Evolutionary conservation across 2,797 vertebrate species (phyloP).

Genomic region (Myotis daubentonii): DNA sequence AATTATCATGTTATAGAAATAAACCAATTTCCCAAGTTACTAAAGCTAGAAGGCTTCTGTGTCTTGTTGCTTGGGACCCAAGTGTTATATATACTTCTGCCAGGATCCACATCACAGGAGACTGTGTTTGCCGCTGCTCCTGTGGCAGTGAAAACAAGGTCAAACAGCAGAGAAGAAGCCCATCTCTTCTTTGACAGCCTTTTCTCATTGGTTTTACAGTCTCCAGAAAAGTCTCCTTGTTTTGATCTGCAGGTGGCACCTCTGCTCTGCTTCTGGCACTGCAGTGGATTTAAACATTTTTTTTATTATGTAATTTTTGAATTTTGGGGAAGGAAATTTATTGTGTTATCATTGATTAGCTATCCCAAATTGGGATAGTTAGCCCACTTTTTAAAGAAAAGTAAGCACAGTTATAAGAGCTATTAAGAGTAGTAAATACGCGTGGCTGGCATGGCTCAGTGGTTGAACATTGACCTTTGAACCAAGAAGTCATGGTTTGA

Average conservation of each 20-base stretch:
- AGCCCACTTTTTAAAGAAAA: not conserved
- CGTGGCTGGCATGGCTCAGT: no score
- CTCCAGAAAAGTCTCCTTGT: not conserved
- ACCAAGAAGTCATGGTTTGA: no score
- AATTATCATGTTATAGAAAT: not conserved
- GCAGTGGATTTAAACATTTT: not conserved
- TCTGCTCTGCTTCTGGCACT: not conserved
- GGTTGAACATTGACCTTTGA: no score
- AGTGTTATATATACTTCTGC: not conserved
- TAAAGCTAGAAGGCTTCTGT: not conserved
- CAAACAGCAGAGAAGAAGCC: not conserved
- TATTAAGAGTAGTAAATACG: not conserved
- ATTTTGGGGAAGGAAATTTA: not conserved
- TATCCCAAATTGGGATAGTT: not conserved
- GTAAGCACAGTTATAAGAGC: not conserved
- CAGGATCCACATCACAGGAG: not conserved
- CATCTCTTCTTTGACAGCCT: not conserved
- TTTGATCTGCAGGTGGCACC: not conserved
- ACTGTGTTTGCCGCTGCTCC: not conserved
- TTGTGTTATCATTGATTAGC: not conserved
- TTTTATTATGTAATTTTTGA: not conserved
- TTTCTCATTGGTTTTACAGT: not conserved
- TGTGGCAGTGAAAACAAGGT: not conserved
- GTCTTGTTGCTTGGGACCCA: not conserved
- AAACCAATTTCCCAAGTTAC: not conserved